A percentile compares a stretch with the other conserved stretches of the same genome.
Evolutionary conservation across 2,888 invertebrate species (phyloP).

Genomic region (Drosophila hamatofila): DNA sequence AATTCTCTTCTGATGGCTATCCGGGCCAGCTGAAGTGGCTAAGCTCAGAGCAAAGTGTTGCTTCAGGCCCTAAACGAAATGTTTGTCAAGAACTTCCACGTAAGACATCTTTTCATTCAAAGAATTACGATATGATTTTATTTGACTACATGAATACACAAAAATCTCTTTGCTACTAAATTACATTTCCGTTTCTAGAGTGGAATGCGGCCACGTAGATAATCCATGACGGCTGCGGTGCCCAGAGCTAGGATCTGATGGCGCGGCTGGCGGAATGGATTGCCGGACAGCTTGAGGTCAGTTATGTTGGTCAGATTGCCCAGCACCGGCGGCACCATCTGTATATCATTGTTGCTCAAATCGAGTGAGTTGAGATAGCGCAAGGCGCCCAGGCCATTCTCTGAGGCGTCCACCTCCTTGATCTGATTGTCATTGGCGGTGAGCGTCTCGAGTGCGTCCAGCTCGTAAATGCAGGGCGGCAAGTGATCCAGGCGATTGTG

Average conservation of each 20-base stretch:
- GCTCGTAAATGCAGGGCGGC: constrained; percentile 90
- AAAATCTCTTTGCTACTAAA: not conserved
- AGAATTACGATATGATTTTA: constrained; percentile 6
- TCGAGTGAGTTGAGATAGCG: constrained; percentile 88
- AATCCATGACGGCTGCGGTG: constrained; percentile 91
- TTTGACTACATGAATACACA: not conserved
- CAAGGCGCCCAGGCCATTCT: constrained; percentile 87
- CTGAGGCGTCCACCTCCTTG: constrained; percentile 87
- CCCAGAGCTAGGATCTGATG: constrained; percentile 94
- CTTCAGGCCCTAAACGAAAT: not conserved
- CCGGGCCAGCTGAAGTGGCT: too few species aligned
- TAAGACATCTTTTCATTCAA: not conserved
- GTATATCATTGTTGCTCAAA: constrained; percentile 91
- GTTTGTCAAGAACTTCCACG: too few species aligned
- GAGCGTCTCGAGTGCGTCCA: constrained; percentile 90
- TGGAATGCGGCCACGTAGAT: constrained; percentile 93
- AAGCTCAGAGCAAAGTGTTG: not conserved
- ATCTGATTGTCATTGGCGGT: constrained; percentile 91
- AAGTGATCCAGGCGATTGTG: constrained; percentile 90
- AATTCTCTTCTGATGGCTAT: too few species aligned
- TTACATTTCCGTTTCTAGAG: not conserved
- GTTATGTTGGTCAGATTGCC: constrained; percentile 92
- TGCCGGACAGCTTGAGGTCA: constrained; percentile 92
- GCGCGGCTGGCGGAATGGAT: constrained; percentile 94
- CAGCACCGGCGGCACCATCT: constrained; percentile 91